Base-by-base conservation (phyloP, 2,888 invertebrate genomes). In the Entomobrya multifasciata region DNA sequence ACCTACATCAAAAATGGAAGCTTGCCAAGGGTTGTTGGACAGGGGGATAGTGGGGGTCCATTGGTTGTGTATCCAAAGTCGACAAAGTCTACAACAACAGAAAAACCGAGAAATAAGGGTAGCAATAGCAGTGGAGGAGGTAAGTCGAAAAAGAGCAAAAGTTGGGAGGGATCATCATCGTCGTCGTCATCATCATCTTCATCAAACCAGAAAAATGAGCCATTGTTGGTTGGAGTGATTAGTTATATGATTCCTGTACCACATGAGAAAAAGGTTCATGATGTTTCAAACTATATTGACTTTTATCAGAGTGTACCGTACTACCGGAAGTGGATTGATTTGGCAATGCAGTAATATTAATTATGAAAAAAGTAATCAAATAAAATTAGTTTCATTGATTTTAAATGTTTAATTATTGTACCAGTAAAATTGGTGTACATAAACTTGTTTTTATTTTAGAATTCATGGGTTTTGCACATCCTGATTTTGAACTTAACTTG, bases 31-130 rank as follows among this genome's bases (percentile, higher is more conserved):
- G 65, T 87, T 6, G 82, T 87, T 13, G 87, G 87, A 13, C 79
- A 72, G 88, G 90, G 89, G 5, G 89, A 90, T 49, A 79, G 78
- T 41, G 90, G 90, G 25, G 90, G 90, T 0, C 87, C 88, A 5
- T 36, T 90, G 15, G 81, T 88, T 1, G 27, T 80, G 11, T 2
- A 17, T 41, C 36, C 11, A 13, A 11, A 30, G 27, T n/a, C 0
- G 25, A 25, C 15, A 47, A 36, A 8, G 8, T 8, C 36, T 6
- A 4, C 36, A 36, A 20, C 11, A 67, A 41, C 11, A 20, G 27
- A 13, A 47, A 72, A 22, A 13, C 25, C 17, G 25, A 49, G 20
- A 44, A n/a, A n/a, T n/a, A n/a, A n/a, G n/a, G n/a, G n/a, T n/a
- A n/a, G n/a, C n/a, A n/a, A n/a, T n/a, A n/a, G 36, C 36, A 36